Conservation (phyloP, 2,113 vertebrate genomes). For the Abramis brama region DNA sequence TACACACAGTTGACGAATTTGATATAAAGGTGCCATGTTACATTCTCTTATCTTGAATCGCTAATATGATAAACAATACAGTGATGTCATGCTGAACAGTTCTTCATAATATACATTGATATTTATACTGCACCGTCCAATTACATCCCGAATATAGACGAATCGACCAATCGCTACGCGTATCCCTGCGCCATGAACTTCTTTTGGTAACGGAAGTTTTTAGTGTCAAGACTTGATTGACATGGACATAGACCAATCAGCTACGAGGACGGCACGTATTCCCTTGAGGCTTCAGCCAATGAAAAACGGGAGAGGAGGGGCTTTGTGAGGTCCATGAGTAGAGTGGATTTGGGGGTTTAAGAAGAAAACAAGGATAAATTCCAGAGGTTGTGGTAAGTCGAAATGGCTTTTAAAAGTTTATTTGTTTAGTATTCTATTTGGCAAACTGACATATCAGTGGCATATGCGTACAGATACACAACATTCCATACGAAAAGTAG, state of each 20-base stretch:
- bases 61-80: not conserved
- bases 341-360: constrained; percentile 77
- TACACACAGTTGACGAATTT: not conserved
- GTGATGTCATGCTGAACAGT: not conserved
- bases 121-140: constrained; percentile 14
- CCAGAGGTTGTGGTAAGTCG: constrained; percentile 70
- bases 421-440: not conserved
- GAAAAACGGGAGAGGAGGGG: constrained; percentile 55
- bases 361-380: constrained; percentile 78
- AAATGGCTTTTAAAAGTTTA: constrained; percentile 20
- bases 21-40: not conserved
- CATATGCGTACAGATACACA: not conserved
- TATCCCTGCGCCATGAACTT: constrained; percentile 60
- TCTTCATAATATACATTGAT: not conserved
- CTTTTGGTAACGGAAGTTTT: constrained; percentile 79
- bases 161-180: constrained; percentile 44
- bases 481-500: constrained; percentile 13
- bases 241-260: constrained; percentile 66
- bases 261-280: constrained; percentile 55
- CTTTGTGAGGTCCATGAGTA: constrained; percentile 63
- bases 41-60: not conserved
- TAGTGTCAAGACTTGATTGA: constrained; percentile 70
- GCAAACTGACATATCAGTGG: not conserved
- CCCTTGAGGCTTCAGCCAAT: constrained; percentile 53
- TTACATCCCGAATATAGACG: constrained; percentile 18